Evolutionary conservation across 2,888 invertebrate species (phyloP).

Genomic region (Nipponacmea schrenckii): DNA sequence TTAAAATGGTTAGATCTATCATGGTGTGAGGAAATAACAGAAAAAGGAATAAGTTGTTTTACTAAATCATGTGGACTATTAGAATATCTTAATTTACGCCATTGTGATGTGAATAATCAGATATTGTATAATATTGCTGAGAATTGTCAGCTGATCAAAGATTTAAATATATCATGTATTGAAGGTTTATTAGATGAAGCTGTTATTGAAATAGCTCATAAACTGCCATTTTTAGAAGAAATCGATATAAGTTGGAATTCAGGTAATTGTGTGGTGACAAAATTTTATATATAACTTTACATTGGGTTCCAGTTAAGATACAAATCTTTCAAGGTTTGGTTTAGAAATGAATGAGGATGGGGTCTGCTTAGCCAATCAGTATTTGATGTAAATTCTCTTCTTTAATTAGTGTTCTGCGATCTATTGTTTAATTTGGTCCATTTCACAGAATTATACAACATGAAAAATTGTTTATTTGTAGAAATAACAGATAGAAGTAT

Average conservation of each 20-base stretch:
- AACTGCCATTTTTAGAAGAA: conserved; percentile 1
- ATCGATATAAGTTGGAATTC: conserved; percentile 15
- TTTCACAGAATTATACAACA: no score
- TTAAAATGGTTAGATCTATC: background rate
- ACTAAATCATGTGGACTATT: background rate
- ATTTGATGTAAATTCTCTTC: no score
- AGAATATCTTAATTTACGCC: background rate
- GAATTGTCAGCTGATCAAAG: background rate
- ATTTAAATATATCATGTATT: background rate
- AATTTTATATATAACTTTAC: no score
- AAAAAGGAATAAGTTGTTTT: background rate
- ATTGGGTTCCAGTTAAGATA: no score
- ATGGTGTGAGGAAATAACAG: conserved; percentile 17
- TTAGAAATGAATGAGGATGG: no score
- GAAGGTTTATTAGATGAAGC: conserved; percentile 7
- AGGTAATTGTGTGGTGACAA: background rate
- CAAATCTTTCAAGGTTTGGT: no score
- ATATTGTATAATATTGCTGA: background rate
- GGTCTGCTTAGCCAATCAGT: no score
- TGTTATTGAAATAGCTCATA: conserved; percentile 2
- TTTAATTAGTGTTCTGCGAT: no score
- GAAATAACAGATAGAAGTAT: conserved; percentile 8
- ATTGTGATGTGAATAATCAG: background rate
- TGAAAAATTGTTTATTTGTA: no score
- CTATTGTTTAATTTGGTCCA: no score